Percentiles rank a stretch among this genome's conserved stretches.
phyloP scores from a whole-genome alignment of 1,140 invertebrate genomes.

The Cyphomyrmex costatus region DNA sequence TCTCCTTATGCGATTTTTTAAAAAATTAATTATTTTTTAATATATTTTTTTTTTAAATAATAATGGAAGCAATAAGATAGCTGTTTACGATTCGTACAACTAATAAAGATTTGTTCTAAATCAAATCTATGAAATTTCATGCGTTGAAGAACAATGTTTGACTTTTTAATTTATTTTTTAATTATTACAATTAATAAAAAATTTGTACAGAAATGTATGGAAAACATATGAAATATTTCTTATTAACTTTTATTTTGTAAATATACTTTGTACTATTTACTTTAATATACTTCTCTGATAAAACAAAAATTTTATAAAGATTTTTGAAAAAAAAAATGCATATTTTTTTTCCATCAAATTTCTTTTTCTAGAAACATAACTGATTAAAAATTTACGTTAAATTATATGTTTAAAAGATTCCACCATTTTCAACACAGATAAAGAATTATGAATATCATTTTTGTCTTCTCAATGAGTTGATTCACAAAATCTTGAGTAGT shows the following conservation, averaged over 20 bases:
- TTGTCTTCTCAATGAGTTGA: conserved; percentile 67
- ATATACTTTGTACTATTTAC: background rate
- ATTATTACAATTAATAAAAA: background rate
- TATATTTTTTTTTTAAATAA: background rate
- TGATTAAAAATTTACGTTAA: conserved; percentile 19
- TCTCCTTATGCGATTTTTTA: background rate
- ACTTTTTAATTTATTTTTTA: conserved; percentile 11
- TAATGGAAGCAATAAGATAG: background rate
- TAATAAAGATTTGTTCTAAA: conserved; percentile 33
- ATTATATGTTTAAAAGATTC: conserved; percentile 22
- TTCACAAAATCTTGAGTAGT: conserved; percentile 65
- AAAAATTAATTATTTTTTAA: background rate
- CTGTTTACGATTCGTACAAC: background rate
- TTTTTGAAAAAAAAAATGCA: background rate
- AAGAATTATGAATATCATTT: conserved; percentile 73
- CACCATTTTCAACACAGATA: conserved; percentile 52
- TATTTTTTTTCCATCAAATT: background rate
- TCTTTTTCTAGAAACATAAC: background rate
- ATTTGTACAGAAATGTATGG: background rate
- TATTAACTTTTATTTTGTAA: conserved; percentile 3
- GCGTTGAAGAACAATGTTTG: background rate
- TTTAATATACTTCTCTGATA: background rate
- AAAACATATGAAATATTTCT: background rate
- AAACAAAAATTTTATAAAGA: background rate
- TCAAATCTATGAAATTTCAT: background rate